A percentile compares a stretch with the other conserved stretches of the same genome.
Conservation (phyloP, 2,888 invertebrate genomes). For the Hypomecis punctinalis region DNA sequence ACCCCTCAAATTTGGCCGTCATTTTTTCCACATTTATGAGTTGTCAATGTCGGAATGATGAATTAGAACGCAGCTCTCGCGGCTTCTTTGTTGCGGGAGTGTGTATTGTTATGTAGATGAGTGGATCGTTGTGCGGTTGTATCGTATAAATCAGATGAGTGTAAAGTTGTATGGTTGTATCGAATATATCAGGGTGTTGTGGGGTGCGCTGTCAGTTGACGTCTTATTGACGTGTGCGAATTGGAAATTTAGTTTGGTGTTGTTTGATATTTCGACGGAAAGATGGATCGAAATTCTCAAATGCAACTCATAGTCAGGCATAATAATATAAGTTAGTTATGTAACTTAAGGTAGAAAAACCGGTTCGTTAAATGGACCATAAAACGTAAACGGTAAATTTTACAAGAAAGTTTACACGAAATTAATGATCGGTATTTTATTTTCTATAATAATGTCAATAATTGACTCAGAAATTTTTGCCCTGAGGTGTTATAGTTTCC, state of each 20-base stretch:
- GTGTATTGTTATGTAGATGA: conserved; percentile 44
- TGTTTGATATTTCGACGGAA: neutral
- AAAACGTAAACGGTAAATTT: too few species aligned
- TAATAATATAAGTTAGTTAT: too few species aligned
- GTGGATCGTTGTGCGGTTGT: conserved; percentile 40
- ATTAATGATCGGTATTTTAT: too few species aligned
- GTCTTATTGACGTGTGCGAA: conserved; percentile 23
- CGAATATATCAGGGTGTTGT: conserved; percentile 22
- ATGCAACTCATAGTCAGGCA: too few species aligned
- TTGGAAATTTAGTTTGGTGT: conserved; percentile 1
- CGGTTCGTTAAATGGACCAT: too few species aligned
- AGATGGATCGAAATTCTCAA: neutral
- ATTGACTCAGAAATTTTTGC: too few species aligned
- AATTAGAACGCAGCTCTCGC: conserved; percentile 36
- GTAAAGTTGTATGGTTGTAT: conserved; percentile 32
- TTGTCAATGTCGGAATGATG: conserved; percentile 43
- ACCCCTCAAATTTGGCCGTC: neutral
- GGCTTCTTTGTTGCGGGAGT: conserved; percentile 37
- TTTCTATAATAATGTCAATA: too few species aligned
- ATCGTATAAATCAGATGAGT: conserved; percentile 35
- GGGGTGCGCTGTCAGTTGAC: conserved; percentile 17
- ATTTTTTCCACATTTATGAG: conserved; percentile 34
- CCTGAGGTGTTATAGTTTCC: too few species aligned
- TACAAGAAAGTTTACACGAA: too few species aligned
- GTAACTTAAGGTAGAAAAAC: too few species aligned